phyloP scores from a whole-genome alignment of 2,888 invertebrate genomes.

The Xanthorhoe spadicearia region DNA sequence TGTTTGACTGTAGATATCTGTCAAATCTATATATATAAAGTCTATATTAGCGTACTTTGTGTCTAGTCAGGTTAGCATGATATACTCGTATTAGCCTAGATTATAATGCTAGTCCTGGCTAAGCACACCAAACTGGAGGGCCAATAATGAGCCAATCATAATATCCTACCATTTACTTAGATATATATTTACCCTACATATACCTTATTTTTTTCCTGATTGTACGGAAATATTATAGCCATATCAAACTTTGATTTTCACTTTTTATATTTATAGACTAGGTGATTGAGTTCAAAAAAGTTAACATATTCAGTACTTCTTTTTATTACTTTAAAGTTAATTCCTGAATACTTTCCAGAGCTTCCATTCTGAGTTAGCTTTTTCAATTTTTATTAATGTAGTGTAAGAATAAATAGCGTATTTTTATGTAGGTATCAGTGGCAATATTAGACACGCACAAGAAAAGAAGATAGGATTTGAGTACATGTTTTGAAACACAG shows the following conservation, averaged over 20 bases:
- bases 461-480: background rate
- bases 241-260: background rate
- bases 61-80: background rate
- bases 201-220: no score
- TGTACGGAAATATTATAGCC: background rate
- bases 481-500: background rate
- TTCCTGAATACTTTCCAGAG: slow-evolving; percentile 3
- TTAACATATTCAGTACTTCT: background rate
- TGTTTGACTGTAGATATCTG: slow-evolving; percentile 19
- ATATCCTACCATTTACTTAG: no score
- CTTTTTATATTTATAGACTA: background rate
- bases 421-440: background rate
- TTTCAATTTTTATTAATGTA: background rate
- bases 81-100: background rate
- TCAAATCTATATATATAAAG: slow-evolving; percentile 13
- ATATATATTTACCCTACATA: no score
- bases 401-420: background rate
- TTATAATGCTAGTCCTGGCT: background rate
- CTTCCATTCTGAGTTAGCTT: slow-evolving; percentile 21
- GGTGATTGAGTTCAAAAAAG: background rate
- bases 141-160: background rate
- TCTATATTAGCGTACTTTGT: background rate
- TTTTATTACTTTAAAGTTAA: background rate
- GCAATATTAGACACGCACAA: slow-evolving; percentile 23
- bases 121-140: background rate